A percentile compares a stretch with the other conserved stretches of the same genome.
Evolutionary conservation across 2,888 invertebrate genomes (phyloP).

Genomic region (Aspidiotus destructor): DNA sequence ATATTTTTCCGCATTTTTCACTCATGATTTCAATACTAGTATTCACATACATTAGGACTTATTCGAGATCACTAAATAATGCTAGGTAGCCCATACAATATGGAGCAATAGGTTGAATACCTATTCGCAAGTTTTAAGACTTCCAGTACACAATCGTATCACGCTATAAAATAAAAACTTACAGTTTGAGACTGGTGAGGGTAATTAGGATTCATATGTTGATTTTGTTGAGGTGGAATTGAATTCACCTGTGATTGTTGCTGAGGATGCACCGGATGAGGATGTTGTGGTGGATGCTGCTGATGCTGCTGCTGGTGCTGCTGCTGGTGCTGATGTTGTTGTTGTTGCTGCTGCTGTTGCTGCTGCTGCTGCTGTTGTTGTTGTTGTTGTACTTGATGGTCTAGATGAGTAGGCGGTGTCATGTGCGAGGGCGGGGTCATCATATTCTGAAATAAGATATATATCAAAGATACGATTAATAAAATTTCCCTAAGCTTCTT

Average conservation of each 20-base stretch:
- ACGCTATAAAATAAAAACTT: neutral
- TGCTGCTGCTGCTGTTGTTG: conserved; percentile 7
- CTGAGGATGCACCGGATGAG: conserved; percentile 13
- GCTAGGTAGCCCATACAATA: too few species aligned
- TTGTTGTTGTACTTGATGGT: conserved; percentile 16
- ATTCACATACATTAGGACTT: too few species aligned
- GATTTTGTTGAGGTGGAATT: conserved; percentile 18
- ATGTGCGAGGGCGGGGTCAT: conserved; percentile 29
- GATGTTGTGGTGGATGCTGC: conserved; percentile 13
- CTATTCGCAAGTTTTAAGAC: too few species aligned
- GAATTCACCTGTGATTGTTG: conserved; percentile 14
- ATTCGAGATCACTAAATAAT: too few species aligned
- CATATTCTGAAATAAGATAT: conserved; percentile 10
- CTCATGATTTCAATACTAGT: too few species aligned
- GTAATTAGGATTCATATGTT: conserved; percentile 24
- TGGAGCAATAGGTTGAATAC: too few species aligned
- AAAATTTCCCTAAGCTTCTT: neutral
- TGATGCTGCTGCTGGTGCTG: conserved; percentile 10
- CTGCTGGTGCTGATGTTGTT: conserved; percentile 1
- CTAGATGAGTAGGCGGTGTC: conserved; percentile 23
- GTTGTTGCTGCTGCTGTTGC: neutral
- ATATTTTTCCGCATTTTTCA: too few species aligned
- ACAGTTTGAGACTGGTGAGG: conserved; percentile 24
- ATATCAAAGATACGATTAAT: neutral
- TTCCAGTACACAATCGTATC: too few species aligned